These are phyloP conservation scores for Ciconia boyciana DNA, from an alignment of 2,113 vertebrate genomes.

Conservation along the genomic window DNA sequence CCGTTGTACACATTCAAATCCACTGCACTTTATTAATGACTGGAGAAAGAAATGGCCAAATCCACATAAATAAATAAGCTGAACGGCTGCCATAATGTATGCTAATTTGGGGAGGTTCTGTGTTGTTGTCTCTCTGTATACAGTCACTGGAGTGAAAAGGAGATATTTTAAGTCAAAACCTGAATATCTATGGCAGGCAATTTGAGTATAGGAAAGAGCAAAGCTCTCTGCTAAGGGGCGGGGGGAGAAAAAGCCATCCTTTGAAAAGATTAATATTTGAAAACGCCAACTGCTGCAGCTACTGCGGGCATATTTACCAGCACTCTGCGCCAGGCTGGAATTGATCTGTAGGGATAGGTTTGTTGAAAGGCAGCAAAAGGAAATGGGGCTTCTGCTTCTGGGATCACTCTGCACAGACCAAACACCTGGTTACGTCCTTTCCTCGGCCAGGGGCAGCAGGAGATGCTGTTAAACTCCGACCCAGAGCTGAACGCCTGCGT, in stretches of 20 bases:
- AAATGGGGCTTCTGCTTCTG: slow-evolving; percentile 1
- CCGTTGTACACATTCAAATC: neutral
- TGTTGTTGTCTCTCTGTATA: neutral
- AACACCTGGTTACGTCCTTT: neutral
- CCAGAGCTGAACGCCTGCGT: neutral
- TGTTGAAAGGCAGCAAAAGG: slow-evolving; percentile 4
- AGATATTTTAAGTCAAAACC: neutral
- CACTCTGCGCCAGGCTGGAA: neutral
- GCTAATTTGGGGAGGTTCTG: neutral
- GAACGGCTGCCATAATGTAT: neutral
- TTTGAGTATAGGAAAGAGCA: neutral
- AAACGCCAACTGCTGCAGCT: slow-evolving; percentile 38
- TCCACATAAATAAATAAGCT: slow-evolving; percentile 17
- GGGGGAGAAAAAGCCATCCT: neutral
- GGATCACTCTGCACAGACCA: neutral
- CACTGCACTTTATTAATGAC: neutral
- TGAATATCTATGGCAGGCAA: neutral
- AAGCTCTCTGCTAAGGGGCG: neutral
- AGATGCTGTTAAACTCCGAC: neutral
- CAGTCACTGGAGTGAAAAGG: neutral
- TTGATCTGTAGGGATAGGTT: neutral
- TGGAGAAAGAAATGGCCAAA: neutral
- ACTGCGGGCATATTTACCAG: neutral
- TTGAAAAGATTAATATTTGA: slow-evolving; percentile 58
- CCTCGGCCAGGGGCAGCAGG: neutral